These are phyloP conservation scores for Hystrix brachyura DNA, from an alignment of 2,113 vertebrate genomes.

Conservation along the genomic window DNA sequence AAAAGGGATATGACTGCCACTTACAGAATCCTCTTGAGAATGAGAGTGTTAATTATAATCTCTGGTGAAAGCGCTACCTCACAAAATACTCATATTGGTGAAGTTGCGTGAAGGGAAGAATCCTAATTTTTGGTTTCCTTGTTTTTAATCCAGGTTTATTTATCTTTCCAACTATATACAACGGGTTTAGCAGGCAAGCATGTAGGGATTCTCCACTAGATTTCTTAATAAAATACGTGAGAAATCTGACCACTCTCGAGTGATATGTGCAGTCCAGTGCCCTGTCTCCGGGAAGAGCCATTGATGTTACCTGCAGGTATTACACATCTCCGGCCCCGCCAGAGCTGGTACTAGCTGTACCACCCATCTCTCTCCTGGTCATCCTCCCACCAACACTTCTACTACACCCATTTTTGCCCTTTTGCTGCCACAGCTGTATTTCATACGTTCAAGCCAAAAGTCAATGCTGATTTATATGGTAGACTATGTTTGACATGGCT, in stretches of 20 bases:
- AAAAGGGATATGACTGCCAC: not conserved
- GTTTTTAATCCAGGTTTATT: not conserved
- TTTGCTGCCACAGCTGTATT: not conserved
- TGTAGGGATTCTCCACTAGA: not conserved
- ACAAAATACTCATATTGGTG: accelerated
- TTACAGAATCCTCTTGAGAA: not conserved
- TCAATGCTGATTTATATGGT: not conserved
- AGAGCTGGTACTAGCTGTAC: too few species aligned
- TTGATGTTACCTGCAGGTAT: not conserved
- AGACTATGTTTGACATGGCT: not conserved
- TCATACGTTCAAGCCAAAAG: not conserved
- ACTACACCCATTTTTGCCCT: not conserved
- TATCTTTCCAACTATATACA: not conserved
- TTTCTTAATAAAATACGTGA: not conserved
- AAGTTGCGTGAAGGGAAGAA: not conserved
- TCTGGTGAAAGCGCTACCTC: not conserved
- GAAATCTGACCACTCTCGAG: not conserved
- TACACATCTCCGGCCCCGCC: not conserved
- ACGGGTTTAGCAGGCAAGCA: not conserved
- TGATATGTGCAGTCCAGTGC: accelerated
- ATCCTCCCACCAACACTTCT: not conserved
- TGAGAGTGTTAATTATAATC: too few species aligned
- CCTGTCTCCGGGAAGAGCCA: not conserved
- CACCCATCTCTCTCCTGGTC: not conserved
- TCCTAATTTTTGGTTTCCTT: not conserved